Conservation (phyloP, 2,113 vertebrate genomes). For the Echinops telfairi region DNA sequence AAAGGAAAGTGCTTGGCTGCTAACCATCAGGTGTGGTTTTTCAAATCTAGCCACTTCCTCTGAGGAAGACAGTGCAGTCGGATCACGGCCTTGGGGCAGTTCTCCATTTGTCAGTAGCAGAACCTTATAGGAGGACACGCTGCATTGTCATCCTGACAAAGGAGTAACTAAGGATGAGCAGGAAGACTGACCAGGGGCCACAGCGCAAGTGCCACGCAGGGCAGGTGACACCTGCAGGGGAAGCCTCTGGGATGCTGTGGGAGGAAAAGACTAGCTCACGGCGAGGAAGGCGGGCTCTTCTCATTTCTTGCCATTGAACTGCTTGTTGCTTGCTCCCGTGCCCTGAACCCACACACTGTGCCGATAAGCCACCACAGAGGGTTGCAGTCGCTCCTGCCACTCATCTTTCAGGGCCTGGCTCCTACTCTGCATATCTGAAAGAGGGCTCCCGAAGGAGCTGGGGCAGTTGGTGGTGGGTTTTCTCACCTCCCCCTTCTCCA, state of each 20-base stretch:
- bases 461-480: background rate
- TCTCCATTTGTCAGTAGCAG: background rate
- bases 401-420: background rate
- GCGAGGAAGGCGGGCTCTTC: background rate
- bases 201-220: background rate
- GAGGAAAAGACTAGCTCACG: background rate
- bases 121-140: too few species aligned
- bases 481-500: background rate
- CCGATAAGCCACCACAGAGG: background rate
- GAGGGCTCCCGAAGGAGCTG: too few species aligned
- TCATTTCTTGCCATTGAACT: slow-evolving; percentile 9
- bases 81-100: background rate
- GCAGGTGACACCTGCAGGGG: background rate
- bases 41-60: background rate
- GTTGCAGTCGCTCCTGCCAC: background rate
- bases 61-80: background rate
- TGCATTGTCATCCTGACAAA: background rate
- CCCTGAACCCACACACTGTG: background rate
- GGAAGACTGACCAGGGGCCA: background rate
- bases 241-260: background rate
- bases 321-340: background rate
- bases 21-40: background rate
- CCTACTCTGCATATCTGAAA: background rate
- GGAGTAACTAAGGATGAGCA: background rate
- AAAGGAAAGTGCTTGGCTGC: background rate